Evolutionary conservation across 2,888 invertebrate species (phyloP), one percentile per base, ranked within the genome.

Genomic region (Helleia helle): DNA sequence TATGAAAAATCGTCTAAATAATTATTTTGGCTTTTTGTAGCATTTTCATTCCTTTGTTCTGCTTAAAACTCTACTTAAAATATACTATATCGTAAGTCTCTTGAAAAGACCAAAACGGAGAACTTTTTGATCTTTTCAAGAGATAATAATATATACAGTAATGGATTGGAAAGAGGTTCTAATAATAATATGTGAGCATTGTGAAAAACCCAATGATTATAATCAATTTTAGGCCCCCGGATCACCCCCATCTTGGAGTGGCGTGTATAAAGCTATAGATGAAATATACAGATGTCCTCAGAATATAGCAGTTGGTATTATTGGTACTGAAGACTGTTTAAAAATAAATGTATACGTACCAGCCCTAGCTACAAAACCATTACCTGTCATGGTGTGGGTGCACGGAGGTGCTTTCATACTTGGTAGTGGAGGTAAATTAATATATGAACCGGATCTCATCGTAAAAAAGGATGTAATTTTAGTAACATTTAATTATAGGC

Each of bases 351-450:
- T 84, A 0, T 80, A 76, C 34, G 71, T 72, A 2, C 84, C 84
- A 40, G 57, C 59, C 0, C 44, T 50, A 12, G 50, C 59, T 1
- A 41, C 49, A 17, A 53, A 43, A 49, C 69, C 65, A 3, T 43
- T 76, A 1, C 68, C 83, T 12, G 83, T 81, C 1, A 81, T 84
- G 81, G 73, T 83, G 0, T 84, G 51, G 36, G 65, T 83, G 14
- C 81, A 84, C 18, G 83, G 83, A 18, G 83, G 83, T 40, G 80
- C 76, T 8, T 84, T 81, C 44, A 30, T 65, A 1, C 40, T 76
- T 0, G 81, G 83, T 1, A 75, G 67, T 49, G 83, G 79, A 4
- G 73, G 79, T 6, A 77, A 77, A 50, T 31, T 73, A 1, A 1
- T 81, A 0, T 76, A 74, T 27, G 75, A 61, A 2, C 77, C 81